Percentiles rank a stretch among this genome's conserved stretches.
These are phyloP conservation scores for Pyrrhosoma nymphula DNA, from an alignment of 2,888 invertebrate species.

Conservation along the genomic window DNA sequence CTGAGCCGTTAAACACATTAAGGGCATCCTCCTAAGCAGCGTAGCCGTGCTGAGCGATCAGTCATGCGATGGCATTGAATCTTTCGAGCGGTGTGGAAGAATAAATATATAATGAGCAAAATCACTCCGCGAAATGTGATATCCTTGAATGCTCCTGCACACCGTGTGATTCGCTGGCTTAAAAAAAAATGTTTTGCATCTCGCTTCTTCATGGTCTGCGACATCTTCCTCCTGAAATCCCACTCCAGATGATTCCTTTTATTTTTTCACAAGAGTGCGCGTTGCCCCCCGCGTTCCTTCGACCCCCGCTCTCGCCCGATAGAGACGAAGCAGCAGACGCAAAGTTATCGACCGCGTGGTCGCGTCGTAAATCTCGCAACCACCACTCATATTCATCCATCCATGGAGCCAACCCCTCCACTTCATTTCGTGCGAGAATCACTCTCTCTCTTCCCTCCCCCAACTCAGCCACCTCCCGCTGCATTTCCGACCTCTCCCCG, in stretches of 20 bases:
- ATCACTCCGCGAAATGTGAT: background rate
- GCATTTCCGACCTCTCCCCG: background rate
- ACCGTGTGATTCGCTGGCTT: background rate
- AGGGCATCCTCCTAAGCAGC: background rate
- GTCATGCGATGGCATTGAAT: background rate
- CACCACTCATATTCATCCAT: background rate
- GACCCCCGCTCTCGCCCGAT: background rate
- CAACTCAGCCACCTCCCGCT: background rate
- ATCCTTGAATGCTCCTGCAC: background rate
- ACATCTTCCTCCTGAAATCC: background rate
- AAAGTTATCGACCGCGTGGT: background rate
- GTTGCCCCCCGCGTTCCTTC: background rate
- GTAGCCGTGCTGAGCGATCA: background rate
- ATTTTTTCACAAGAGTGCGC: background rate
- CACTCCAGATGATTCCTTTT: background rate
- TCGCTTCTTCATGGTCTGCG: background rate
- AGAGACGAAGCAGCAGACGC: background rate
- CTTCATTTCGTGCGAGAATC: background rate
- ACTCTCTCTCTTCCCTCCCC: background rate
- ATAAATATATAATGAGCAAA: background rate
- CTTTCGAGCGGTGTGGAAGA: background rate
- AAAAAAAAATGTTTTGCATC: background rate
- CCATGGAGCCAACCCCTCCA: background rate
- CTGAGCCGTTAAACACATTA: background rate
- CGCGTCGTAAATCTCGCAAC: background rate